Evolutionary conservation across 2,797 vertebrate species (phyloP), one percentile per base, ranked within the genome.

Genomic region (Alfaro cultratus): DNA sequence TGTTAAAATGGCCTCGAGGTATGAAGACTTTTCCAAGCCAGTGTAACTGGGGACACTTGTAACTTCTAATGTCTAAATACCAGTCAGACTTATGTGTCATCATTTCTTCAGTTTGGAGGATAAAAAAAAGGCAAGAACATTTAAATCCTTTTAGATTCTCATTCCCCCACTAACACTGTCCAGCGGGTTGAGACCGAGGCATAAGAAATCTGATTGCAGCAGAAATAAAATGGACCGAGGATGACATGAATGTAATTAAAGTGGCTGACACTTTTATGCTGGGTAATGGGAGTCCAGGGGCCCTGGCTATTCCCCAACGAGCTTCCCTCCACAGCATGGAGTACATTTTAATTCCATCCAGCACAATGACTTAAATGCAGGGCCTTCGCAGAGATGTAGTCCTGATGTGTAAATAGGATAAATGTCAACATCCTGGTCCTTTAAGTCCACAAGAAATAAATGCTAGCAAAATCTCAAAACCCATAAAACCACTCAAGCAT

Each of bases 331-430:
- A 93, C 96, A 96, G 95, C 95, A 94, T 93, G 88, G 85, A 96
- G 96, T 95, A 95, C 95, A 96, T 97, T 97, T 98, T 97, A 97
- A 99, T 98, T 97, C 96, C 96, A 94, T 92, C 93, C 95, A 95
- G 96, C 96, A 97, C 96, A 96, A 97, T 96, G 96, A 96, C 97
- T 97, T 97, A 97, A 99, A 99, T 97, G 96, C 96, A 97, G 95
- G 94, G 94, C 96, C 97, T 95, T 97, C 94, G 93, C 96, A 95
- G 96, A 96, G 96, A 97, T 96, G 97, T 97, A 97, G 98, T 98
- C 97, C 97, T 96, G 96, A 96, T 97, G 96, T 97, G 97, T 97
- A 99, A 99, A 98, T 96, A 98, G 97, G 96, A 97, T 97, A 97
- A 97, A 99, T 97, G 97, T 96, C 97, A 98, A 97, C 97, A 97